Percentiles rank a stretch among this genome's conserved stretches.
Conservation (phyloP, 2,113 vertebrate species). For the Clarias magur region DNA sequence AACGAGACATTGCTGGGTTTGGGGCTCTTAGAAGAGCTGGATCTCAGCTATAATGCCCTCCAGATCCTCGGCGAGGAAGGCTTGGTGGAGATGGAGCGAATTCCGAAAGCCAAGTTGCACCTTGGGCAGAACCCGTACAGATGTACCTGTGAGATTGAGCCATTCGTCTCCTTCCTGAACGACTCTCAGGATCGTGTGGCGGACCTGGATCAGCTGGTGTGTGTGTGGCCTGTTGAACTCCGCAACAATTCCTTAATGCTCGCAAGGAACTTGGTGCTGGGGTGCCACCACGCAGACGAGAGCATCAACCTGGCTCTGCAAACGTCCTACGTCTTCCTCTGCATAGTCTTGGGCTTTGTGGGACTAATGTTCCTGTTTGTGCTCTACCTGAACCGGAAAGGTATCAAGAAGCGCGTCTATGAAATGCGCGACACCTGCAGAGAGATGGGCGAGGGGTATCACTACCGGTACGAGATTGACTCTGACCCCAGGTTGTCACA, state of each 20-base stretch:
- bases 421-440: conserved; percentile 75
- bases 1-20: conserved; percentile 71
- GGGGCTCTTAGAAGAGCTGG: conserved; percentile 70
- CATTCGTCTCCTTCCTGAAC: conserved; percentile 74
- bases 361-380: conserved; percentile 79
- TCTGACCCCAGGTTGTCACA: conserved; percentile 72
- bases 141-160: conserved; percentile 74
- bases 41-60: conserved; percentile 73
- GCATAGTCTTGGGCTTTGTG: conserved; percentile 74
- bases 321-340: conserved; percentile 78
- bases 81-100: conserved; percentile 67
- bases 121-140: conserved; percentile 74
- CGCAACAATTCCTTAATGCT: conserved; percentile 70
- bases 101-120: conserved; percentile 59
- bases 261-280: conserved; percentile 57
- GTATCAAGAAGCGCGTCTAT: conserved; percentile 76
- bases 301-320: conserved; percentile 70
- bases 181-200: conserved; percentile 60
- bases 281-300: conserved; percentile 62
- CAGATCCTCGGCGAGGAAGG: conserved; percentile 67
- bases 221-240: conserved; percentile 67
- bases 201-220: conserved; percentile 63
- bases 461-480: conserved; percentile 77
- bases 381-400: conserved; percentile 80
- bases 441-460: conserved; percentile 78